Percentiles rank a stretch among this genome's conserved stretches.
These are phyloP conservation scores for Lumbricus terrestris DNA, from an alignment of 2,888 invertebrate genomes.

Conservation along the genomic window DNA sequence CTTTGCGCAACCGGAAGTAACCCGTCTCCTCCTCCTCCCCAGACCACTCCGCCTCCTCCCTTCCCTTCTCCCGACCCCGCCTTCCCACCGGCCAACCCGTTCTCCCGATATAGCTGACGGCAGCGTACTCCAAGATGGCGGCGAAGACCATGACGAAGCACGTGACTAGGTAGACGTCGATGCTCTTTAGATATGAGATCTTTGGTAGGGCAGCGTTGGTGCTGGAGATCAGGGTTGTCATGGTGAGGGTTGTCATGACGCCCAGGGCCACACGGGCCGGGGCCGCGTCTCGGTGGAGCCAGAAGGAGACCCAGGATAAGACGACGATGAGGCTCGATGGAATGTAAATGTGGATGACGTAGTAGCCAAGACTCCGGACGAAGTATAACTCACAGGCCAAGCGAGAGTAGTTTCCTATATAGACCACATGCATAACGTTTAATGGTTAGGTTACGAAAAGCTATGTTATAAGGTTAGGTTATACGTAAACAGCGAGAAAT, in stretches of 20 bases:
- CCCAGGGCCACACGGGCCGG: constrained; percentile 55
- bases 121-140: constrained; percentile 93
- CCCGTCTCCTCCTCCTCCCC: neutral
- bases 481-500: neutral
- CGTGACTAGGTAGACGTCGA: constrained; percentile 93
- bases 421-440: no score
- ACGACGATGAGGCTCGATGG: constrained; percentile 63
- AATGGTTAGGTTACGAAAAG: neutral
- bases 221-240: constrained; percentile 58
- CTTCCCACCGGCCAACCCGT: neutral
- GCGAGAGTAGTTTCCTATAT: constrained; percentile 58
- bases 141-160: constrained; percentile 99
- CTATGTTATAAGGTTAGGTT: neutral
- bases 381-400: constrained; percentile 70
- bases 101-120: constrained; percentile 82
- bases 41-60: neutral
- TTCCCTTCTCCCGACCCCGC: neutral
- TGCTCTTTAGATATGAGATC: constrained; percentile 61
- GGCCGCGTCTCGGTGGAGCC: constrained; percentile 58
- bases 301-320: constrained; percentile 71
- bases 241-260: constrained; percentile 58
- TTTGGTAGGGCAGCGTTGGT: constrained; percentile 58
- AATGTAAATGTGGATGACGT: constrained; percentile 64
- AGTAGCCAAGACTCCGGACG: constrained; percentile 79
- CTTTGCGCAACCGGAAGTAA: neutral